Evolutionary conservation across 2,113 vertebrate species (phyloP).

Genomic region (Romanogobio albipinnatus): DNA sequence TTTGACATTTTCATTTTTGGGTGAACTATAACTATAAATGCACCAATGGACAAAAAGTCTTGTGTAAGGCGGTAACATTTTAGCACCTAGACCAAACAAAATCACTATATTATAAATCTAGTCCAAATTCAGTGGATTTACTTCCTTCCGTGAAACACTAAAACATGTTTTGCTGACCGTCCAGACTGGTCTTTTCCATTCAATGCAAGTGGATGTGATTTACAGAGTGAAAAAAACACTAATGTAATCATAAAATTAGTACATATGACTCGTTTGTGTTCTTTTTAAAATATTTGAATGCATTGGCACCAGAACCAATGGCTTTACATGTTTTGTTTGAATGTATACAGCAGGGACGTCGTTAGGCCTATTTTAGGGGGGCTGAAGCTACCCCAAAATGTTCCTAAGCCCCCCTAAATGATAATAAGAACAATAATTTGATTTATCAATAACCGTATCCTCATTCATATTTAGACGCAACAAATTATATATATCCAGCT

Average conservation of each 20-base stretch:
- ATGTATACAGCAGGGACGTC: too few species aligned
- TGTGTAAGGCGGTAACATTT: not conserved
- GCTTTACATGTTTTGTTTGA: too few species aligned
- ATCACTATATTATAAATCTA: not conserved
- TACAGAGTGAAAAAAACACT: not conserved
- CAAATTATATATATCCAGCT: too few species aligned
- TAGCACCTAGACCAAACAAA: conserved; percentile 17
- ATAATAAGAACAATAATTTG: too few species aligned
- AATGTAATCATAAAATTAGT: not conserved
- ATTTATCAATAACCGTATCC: too few species aligned
- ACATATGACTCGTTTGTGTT: not conserved
- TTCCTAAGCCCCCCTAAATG: too few species aligned
- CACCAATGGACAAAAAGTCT: not conserved
- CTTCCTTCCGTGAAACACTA: not conserved
- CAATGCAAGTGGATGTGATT: not conserved
- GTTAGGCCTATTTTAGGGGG: too few species aligned
- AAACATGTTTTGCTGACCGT: not conserved
- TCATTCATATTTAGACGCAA: too few species aligned
- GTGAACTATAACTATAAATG: too few species aligned
- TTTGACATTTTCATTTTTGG: too few species aligned
- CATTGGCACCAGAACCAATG: not conserved
- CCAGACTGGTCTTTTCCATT: not conserved
- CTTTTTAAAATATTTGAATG: not conserved
- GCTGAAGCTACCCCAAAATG: too few species aligned
- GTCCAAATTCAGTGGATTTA: not conserved